Evolutionary conservation across 2,113 vertebrate species (phyloP).

Genomic region (Brachyistius frenatus): DNA sequence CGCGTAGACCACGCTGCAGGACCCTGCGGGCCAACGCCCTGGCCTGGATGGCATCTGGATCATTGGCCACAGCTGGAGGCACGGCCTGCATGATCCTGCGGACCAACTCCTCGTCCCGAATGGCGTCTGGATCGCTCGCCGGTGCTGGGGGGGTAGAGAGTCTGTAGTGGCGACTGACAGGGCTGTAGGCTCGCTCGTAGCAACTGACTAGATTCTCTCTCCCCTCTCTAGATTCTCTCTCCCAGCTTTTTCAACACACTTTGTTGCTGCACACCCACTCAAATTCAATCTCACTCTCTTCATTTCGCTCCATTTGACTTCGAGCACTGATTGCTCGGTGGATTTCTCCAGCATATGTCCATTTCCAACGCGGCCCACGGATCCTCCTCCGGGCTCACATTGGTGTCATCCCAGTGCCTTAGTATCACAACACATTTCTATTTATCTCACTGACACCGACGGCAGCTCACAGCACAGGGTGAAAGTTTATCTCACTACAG

Average conservation of each 20-base stretch:
- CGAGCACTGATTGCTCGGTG: slow-evolving; percentile 28
- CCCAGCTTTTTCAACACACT: slow-evolving; percentile 12
- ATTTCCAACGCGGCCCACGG: slow-evolving; percentile 25
- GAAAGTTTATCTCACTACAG: not conserved
- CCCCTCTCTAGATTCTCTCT: slow-evolving; percentile 9
- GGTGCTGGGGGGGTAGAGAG: too few relatives aligned
- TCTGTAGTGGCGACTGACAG: too few relatives aligned
- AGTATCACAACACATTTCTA: not conserved
- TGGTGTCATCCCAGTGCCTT: not conserved
- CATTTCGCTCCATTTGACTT: slow-evolving; percentile 52
- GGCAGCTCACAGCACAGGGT: not conserved
- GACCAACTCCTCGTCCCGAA: too few relatives aligned
- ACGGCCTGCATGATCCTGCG: too few relatives aligned
- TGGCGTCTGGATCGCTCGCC: too few relatives aligned
- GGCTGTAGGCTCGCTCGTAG: too few relatives aligned
- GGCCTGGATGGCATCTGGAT: too few relatives aligned
- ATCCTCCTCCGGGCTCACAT: not conserved
- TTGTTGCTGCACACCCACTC: slow-evolving; percentile 20
- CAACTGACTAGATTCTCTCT: not conserved
- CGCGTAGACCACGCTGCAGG: too few relatives aligned
- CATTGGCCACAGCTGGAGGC: too few relatives aligned
- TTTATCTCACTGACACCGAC: not conserved
- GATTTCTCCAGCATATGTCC: slow-evolving; percentile 45
- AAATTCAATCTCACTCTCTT: slow-evolving; percentile 52
- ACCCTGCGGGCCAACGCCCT: too few relatives aligned